A percentile compares a stretch with the other conserved stretches of the same genome.
These are phyloP conservation scores for Piaya cayana DNA, from an alignment of 2,113 vertebrate genomes.

Conservation along the genomic window DNA sequence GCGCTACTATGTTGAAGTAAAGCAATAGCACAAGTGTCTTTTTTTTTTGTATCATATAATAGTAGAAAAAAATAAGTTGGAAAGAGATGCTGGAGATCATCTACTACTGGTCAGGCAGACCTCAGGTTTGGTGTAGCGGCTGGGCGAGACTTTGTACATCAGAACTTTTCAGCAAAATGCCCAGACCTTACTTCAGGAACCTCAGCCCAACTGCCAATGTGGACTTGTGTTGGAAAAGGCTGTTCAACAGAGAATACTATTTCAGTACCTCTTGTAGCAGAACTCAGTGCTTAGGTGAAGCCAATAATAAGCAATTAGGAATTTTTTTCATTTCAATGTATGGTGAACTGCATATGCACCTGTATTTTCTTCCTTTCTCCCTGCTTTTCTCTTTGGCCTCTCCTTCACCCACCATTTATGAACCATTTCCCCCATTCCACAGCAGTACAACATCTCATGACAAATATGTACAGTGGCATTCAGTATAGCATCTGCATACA, in stretches of 20 bases:
- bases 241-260: not conserved
- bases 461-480: not conserved
- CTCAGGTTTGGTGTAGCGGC: not conserved
- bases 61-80: not conserved
- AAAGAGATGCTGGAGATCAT: not conserved
- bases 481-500: not conserved
- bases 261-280: not conserved
- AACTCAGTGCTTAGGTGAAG: not conserved
- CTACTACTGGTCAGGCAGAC: not conserved
- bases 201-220: not conserved
- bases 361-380: not conserved
- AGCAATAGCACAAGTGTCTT: not conserved
- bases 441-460: not conserved
- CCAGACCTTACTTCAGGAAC: not conserved
- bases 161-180: not conserved
- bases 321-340: not conserved
- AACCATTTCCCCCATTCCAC: not conserved
- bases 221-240: not conserved
- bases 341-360: not conserved
- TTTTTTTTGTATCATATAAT: not conserved
- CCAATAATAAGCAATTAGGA: not conserved
- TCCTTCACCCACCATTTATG: not conserved
- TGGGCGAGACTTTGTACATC: not conserved
- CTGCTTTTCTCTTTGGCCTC: not conserved
- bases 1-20: rapidly evolving